Conservation (phyloP, 2,113 vertebrate species). For the Elgaria multicarinata region DNA sequence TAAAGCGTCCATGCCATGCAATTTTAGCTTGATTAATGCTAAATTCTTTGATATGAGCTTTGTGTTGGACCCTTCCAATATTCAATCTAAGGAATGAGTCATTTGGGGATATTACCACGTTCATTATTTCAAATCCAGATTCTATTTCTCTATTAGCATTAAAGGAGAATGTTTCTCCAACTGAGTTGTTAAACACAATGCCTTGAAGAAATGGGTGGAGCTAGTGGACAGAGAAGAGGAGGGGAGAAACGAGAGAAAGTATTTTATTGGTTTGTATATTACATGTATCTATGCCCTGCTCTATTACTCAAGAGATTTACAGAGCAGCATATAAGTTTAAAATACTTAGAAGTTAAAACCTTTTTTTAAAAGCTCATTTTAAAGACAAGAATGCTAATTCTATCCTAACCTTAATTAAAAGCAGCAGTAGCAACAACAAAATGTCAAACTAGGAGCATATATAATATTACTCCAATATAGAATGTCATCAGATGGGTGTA, state of each 20-base stretch:
- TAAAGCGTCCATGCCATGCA: no score
- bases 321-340: neutral
- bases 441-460: no score
- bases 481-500: no score
- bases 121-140: neutral
- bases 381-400: no score
- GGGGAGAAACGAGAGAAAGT: no score
- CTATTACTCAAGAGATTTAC: neutral
- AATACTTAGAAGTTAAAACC: neutral
- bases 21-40: neutral
- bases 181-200: neutral
- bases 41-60: neutral
- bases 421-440: neutral
- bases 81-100: neutral
- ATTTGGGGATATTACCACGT: neutral
- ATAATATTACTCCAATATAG: no score
- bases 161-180: neutral
- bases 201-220: neutral
- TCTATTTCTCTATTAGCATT: neutral
- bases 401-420: neutral
- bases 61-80: neutral
- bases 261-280: neutral
- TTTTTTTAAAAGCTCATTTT: no score
- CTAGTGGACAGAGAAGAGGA: neutral
- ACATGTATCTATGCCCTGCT: neutral